These are phyloP conservation scores for Harpalus rufipes DNA, from an alignment of 2,888 invertebrate species.

Conservation along the genomic window DNA sequence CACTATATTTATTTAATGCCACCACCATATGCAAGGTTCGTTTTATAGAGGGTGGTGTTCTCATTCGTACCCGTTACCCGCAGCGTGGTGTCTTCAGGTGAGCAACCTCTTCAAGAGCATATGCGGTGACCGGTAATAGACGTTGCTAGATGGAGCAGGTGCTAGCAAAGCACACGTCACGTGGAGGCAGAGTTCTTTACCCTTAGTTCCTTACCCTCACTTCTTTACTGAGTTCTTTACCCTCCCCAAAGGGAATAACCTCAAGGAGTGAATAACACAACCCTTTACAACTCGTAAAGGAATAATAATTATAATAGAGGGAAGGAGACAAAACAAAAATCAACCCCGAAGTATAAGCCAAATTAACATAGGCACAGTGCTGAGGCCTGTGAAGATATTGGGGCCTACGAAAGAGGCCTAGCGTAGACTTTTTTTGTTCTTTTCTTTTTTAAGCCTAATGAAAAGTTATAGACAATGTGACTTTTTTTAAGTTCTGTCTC, in stretches of 20 bases:
- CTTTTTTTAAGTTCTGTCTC: too few species aligned
- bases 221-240: not conserved
- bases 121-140: conserved; percentile 60
- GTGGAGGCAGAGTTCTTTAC: not conserved
- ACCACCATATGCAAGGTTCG: not conserved
- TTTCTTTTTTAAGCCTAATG: too few species aligned
- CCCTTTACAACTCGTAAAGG: not conserved
- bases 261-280: not conserved
- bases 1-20: not conserved
- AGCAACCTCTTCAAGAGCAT: conserved; percentile 51
- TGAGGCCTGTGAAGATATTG: too few species aligned
- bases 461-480: too few species aligned
- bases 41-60: not conserved
- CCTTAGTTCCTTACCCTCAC: not conserved
- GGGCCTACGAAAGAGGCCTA: too few species aligned
- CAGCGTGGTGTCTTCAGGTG: conserved; percentile 14
- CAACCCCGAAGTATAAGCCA: not conserved
- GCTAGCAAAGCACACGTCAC: conserved; percentile 13
- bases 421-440: too few species aligned
- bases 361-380: too few species aligned
- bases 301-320: not conserved
- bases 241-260: not conserved
- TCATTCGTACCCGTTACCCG: not conserved
- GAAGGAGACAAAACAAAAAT: not conserved
- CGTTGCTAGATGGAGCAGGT: conserved; percentile 63